Evolutionary conservation across 2,113 vertebrate genomes (phyloP).

Genomic region (Microtus oregoni): DNA sequence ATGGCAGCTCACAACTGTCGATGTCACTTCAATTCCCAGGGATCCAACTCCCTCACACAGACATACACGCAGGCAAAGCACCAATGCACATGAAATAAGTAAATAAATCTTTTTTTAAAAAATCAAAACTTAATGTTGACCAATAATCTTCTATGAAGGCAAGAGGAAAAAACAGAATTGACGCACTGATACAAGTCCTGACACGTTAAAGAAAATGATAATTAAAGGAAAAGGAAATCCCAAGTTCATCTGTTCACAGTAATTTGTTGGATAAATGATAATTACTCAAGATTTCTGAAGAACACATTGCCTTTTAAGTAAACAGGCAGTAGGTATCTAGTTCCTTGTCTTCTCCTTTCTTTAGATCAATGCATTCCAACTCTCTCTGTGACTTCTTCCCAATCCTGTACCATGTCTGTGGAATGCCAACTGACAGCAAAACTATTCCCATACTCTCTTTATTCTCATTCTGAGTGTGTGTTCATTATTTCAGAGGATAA

Average conservation of each 20-base stretch:
- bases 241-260: background rate
- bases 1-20: background rate
- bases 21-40: background rate
- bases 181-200: background rate
- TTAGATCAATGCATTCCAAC: background rate
- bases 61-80: background rate
- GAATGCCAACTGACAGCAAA: background rate
- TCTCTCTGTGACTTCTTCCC: background rate
- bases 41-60: background rate
- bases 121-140: conserved; percentile 10
- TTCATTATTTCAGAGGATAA: conserved; percentile 28
- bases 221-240: background rate
- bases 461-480: background rate
- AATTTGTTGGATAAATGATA: background rate
- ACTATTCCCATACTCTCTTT: background rate
- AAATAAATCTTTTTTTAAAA: background rate
- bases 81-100: background rate
- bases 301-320: conserved; percentile 10
- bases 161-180: background rate
- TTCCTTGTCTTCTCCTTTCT: conserved; percentile 9
- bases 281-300: background rate
- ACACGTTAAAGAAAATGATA: background rate
- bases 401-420: background rate
- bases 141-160: conserved; percentile 37
- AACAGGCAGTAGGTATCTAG: background rate